phyloP scores from a whole-genome alignment of 2,113 vertebrate genomes.

The Otocyon megalotis region DNA sequence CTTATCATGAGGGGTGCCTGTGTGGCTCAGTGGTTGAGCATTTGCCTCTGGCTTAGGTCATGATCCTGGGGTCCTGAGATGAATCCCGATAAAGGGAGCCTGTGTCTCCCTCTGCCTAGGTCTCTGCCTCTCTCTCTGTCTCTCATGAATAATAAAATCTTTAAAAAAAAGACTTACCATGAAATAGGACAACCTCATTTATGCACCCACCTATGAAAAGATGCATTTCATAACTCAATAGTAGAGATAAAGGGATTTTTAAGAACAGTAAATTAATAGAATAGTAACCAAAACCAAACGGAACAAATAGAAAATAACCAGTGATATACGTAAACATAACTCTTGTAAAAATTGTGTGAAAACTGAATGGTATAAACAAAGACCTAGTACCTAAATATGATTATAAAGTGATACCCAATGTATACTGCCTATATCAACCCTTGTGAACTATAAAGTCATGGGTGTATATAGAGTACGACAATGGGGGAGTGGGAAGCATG shows the following conservation, averaged over 20 bases:
- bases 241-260: neutral
- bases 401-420: neutral
- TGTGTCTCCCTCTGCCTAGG: no score
- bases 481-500: neutral
- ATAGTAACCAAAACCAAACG: neutral
- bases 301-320: neutral
- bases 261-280: neutral
- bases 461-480: neutral
- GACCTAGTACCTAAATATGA: neutral
- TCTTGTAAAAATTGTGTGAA: neutral
- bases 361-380: neutral
- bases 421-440: neutral
- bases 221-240: neutral
- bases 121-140: no score
- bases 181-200: neutral
- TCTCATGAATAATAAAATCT: no score
- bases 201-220: neutral
- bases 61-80: no score
- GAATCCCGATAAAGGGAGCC: no score
- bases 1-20: neutral
- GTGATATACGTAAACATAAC: neutral
- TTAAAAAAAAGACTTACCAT: neutral
- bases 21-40: no score
- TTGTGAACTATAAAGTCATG: neutral
- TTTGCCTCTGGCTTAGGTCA: no score